Base-by-base conservation (phyloP, 2,113 vertebrate species). In the Carassius auratus region DNA sequence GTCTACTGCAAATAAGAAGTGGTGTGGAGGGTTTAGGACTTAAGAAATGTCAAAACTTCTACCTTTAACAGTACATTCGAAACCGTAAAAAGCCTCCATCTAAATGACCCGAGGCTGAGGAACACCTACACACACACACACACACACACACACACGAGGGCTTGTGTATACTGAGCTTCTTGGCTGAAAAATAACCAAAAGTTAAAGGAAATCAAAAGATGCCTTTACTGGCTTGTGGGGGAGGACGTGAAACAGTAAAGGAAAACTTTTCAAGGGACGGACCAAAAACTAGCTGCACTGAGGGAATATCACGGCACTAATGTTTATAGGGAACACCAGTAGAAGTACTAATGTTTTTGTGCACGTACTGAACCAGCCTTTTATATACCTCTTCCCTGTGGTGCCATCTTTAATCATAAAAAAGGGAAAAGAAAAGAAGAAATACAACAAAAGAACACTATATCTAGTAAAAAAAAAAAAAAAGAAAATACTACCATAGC, bases 81-180 rank as follows among this genome's bases (percentile, higher is more conserved):
- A 30, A 33, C 48, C 23, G 30, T 83, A 30, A 71, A 75, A 84
- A 84, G 45, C 74, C 55, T 73, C 48, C 5, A 36, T 66, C 19
- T 77, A 77, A 78, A 78, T 61, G 83, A 48, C 80, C 61, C 48
- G 33, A 66, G 80, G 85, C n/a, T 23, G 21, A 23, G 13, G 21
- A 64, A 64, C 19, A 83, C 42, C 26, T 30, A 71, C 64, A 71
- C 50, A n/a, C n/a, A n/a, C n/a, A 42, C 33, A 76, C 71, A 75
- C 50, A 15, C 64, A 13, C 62, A 42, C 15, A 69, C n/a, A n/a
- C 52, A 55, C 52, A 55, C 52, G 73, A 45, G 50, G 17, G 62
- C 13, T 57, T 84, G 81, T 84, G 76, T 83, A 83, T 79, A 64
- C 26, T 79, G 62, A 83, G 80, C 33, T 76, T 52, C 23, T 48